Percentiles rank a stretch among this genome's conserved stretches.
Evolutionary conservation across 2,888 invertebrate species (phyloP).

Genomic region (Fragum sueziense): DNA sequence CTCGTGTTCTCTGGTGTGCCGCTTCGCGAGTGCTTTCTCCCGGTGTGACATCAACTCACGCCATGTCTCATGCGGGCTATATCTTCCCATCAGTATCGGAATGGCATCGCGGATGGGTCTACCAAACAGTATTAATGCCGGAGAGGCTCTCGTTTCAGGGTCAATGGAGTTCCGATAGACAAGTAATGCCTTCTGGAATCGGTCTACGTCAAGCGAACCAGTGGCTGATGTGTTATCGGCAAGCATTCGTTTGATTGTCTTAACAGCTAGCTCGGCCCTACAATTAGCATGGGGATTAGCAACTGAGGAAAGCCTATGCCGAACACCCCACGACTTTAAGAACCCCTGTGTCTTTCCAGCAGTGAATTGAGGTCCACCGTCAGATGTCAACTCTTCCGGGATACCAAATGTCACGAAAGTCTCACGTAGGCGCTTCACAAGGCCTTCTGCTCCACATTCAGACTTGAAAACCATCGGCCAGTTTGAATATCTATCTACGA

Average conservation of each 20-base stretch:
- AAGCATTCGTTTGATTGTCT: conserved; percentile 48
- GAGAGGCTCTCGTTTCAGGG: conserved; percentile 34
- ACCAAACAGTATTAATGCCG: conserved; percentile 57
- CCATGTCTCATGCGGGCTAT: conserved; percentile 4
- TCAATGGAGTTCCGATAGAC: neutral
- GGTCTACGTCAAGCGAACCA: neutral
- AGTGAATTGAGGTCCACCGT: conserved; percentile 56
- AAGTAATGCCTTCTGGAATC: neutral
- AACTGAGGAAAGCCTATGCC: conserved; percentile 42
- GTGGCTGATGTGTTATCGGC: neutral
- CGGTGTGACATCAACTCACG: neutral
- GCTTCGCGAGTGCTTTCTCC: too few species aligned
- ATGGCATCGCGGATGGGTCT: conserved; percentile 50
- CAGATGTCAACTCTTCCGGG: conserved; percentile 19
- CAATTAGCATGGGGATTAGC: conserved; percentile 55
- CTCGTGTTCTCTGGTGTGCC: too few species aligned
- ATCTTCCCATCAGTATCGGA: conserved; percentile 41
- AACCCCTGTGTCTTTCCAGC: too few species aligned
- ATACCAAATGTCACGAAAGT: conserved; percentile 52
- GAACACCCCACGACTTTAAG: neutral
- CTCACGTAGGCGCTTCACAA: conserved; percentile 52
- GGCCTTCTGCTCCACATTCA: conserved; percentile 40
- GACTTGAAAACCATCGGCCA: conserved; percentile 60
- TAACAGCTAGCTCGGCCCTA: conserved; percentile 56
- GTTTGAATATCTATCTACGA: conserved; percentile 65